These are phyloP conservation scores for Sterrhoptilus dennistouni DNA, from an alignment of 2,113 vertebrate genomes.

Conservation along the genomic window DNA sequence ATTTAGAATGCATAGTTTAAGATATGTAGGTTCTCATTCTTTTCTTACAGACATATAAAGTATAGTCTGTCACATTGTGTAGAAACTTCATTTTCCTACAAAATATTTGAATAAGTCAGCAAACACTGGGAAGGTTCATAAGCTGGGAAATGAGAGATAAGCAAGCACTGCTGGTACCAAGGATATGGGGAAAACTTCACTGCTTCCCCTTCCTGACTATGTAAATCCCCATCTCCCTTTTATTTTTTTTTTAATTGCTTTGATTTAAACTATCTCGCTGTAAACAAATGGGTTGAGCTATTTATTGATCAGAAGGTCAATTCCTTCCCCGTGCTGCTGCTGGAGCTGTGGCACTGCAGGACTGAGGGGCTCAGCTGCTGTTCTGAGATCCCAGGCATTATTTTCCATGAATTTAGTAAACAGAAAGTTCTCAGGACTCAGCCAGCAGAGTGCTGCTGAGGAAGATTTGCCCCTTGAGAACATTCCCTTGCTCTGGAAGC, in stretches of 20 bases:
- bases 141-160: neutral
- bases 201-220: neutral
- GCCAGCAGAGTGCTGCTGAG: neutral
- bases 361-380: neutral
- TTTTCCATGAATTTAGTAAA: neutral
- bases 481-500: neutral
- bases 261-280: neutral
- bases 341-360: neutral
- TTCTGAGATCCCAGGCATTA: neutral
- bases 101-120: neutral
- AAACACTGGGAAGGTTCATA: neutral
- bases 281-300: neutral
- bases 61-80: neutral
- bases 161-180: neutral
- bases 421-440: neutral
- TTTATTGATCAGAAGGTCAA: neutral
- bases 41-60: neutral
- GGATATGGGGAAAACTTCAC: neutral
- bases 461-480: neutral
- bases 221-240: neutral
- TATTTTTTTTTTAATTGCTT: neutral
- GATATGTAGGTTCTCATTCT: neutral
- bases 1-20: neutral
- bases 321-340: neutral
- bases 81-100: neutral